A percentile compares a stretch with the other conserved stretches of the same genome.
phyloP scores from a whole-genome alignment of 2,888 invertebrate species.

The Melipona bicolor region DNA sequence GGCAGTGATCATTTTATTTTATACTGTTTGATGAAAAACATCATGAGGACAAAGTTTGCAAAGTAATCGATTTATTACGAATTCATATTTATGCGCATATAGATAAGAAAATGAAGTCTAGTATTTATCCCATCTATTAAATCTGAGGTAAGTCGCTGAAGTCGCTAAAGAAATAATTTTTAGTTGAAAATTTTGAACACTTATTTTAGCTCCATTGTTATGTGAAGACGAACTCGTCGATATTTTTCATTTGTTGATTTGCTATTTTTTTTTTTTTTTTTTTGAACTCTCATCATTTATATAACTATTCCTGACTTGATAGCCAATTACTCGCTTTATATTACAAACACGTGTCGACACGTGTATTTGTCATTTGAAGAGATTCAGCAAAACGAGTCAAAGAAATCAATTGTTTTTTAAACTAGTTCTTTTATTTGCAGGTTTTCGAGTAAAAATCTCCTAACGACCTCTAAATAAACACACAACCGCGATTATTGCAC shows the following conservation, averaged over 20 bases:
- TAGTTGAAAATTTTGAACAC: no score
- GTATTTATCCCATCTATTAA: no score
- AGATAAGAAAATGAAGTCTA: no score
- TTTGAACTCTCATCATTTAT: not conserved
- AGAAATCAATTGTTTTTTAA: not conserved
- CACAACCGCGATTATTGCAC: no score
- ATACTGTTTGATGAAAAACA: no score
- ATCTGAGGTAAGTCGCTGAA: no score
- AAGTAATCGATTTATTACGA: no score
- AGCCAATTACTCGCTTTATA: conserved; percentile 1
- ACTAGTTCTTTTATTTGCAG: not conserved
- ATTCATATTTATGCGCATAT: no score
- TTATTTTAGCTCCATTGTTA: not conserved
- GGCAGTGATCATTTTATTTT: not conserved
- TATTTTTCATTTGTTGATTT: not conserved
- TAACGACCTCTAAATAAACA: no score
- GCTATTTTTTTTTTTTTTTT: not conserved
- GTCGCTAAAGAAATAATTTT: no score
- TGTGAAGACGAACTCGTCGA: no score
- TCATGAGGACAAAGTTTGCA: not conserved
- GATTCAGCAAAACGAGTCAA: not conserved
- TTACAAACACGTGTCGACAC: not conserved
- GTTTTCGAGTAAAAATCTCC: no score
- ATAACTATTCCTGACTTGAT: not conserved
- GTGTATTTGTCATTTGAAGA: not conserved